Base-by-base conservation (phyloP, 2,888 invertebrate species). In the Glyphotaelius pellucidus region DNA sequence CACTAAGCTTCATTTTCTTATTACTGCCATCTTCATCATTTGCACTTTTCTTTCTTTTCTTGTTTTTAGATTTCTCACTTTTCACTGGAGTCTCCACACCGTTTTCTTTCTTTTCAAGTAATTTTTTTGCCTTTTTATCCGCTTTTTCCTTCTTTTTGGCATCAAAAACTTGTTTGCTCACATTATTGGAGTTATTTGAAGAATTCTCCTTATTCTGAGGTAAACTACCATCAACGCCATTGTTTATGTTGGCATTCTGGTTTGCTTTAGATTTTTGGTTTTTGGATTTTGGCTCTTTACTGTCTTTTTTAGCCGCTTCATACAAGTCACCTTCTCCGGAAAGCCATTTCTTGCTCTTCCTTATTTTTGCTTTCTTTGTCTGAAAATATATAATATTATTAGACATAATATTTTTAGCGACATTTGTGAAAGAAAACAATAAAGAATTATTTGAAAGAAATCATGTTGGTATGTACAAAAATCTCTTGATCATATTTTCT, bases 291-390 rank as follows among this genome's bases (percentile, higher is more conserved):
- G 35, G 35, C 3, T 32, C 35, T 35, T 32, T 32, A 35, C 11
- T 15, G 19, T 25, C 83, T 83, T 35, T 14, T 83, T 83, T 83
- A 35, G 83, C 19, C 15, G 12, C 83, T 9, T 38, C 32, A 83
- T 83, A 25, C 38, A 83, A 19, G 25, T 52, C 80, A 67, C 47
- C n/a, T 35, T 32, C 19, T 47, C 47, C 67, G 1, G 67, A 12
- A 79, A 52, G 94, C 92, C 89, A 89, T 90, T 90, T 90, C 83
- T 83, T 83, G 35, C 32, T 32, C 38, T 52, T 89, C 89, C 86
- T 93, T 32, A 91, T 42, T 89, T 92, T 92, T 5, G 84, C 80
- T 67, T 91, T 92, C 32, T 92, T 89, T 35, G 90, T 91, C 92
- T 92, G 38, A 32, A 92, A 91, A 32, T 15, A 83, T 15, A 32